phyloP scores from a whole-genome alignment of 2,888 invertebrate species.

The Corbicula japonica region DNA sequence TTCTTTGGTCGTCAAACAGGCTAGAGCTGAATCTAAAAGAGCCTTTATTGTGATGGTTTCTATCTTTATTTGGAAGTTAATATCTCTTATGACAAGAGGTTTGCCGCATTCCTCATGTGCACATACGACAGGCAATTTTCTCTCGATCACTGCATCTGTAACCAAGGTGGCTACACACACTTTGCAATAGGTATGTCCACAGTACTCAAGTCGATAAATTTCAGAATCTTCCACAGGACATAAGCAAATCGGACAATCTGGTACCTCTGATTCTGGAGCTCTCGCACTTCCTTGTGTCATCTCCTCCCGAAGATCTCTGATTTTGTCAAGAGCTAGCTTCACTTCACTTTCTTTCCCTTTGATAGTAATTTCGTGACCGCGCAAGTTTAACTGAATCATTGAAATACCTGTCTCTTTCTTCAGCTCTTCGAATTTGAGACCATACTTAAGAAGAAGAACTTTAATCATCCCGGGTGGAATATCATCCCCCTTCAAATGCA shows the following conservation, averaged over 20 bases:
- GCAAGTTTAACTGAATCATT: constrained; percentile 60
- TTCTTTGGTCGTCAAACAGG: constrained; percentile 68
- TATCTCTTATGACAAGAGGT: constrained; percentile 70
- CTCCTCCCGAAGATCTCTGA: too few species aligned
- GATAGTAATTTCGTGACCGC: constrained; percentile 60
- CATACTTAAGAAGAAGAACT: constrained; percentile 66
- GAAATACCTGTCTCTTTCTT: constrained; percentile 44
- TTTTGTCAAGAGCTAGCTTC: too few species aligned
- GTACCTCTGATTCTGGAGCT: too few species aligned
- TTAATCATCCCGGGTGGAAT: constrained; percentile 77
- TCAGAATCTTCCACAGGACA: constrained; percentile 71
- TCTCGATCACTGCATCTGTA: constrained; percentile 57
- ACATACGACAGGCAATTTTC: constrained; percentile 78
- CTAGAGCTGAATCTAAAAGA: constrained; percentile 70
- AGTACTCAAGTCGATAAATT: constrained; percentile 75
- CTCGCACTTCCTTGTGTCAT: too few species aligned
- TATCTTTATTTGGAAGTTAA: constrained; percentile 48
- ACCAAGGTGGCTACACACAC: constrained; percentile 77
- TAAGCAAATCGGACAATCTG: constrained; percentile 80
- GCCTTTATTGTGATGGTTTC: constrained; percentile 46
- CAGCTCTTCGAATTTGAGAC: constrained; percentile 63
- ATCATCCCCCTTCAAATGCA: constrained; percentile 62
- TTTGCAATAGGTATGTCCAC: too few species aligned
- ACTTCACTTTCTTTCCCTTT: constrained; percentile 60
- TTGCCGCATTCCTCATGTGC: constrained; percentile 71